phyloP scores from a whole-genome alignment of 2,797 vertebrate genomes.

The Gadopsis bispinosus region DNA sequence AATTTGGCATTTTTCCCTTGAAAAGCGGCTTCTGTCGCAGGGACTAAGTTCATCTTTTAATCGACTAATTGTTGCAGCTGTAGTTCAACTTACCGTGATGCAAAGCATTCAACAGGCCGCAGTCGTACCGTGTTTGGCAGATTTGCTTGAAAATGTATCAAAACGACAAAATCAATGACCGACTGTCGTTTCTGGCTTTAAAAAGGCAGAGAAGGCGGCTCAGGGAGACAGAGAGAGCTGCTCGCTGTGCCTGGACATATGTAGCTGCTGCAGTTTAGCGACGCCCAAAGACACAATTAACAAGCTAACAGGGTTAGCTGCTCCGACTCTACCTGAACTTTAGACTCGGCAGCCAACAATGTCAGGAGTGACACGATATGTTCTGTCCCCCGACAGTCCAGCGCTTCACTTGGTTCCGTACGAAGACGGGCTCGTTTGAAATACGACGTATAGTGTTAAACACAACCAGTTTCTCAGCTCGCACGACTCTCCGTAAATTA shows the following conservation, averaged over 20 bases:
- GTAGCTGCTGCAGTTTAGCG: background rate
- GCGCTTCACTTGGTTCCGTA: background rate
- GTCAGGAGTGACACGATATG: background rate
- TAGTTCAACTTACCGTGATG: too few relatives aligned
- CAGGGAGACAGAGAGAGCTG: background rate
- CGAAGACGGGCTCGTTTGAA: background rate
- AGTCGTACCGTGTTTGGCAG: background rate
- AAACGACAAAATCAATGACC: background rate
- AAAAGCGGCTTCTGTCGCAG: background rate
- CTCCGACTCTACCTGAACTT: slow-evolving; percentile 70
- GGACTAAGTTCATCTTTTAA: background rate
- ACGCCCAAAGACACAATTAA: background rate
- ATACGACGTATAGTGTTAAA: background rate
- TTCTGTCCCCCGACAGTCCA: background rate
- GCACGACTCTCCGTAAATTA: slow-evolving; percentile 1
- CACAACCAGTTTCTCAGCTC: background rate
- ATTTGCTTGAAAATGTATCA: background rate
- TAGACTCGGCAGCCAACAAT: slow-evolving; percentile 12
- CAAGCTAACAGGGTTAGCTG: slow-evolving; percentile 19
- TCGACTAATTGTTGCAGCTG: background rate
- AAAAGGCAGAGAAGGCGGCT: background rate
- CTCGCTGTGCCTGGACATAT: background rate
- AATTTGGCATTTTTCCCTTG: background rate
- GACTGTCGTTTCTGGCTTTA: background rate
- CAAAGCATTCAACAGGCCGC: background rate